Evolutionary conservation across 2,888 invertebrate genomes (phyloP).

Genomic region (Pachycephus smyrnensis): DNA sequence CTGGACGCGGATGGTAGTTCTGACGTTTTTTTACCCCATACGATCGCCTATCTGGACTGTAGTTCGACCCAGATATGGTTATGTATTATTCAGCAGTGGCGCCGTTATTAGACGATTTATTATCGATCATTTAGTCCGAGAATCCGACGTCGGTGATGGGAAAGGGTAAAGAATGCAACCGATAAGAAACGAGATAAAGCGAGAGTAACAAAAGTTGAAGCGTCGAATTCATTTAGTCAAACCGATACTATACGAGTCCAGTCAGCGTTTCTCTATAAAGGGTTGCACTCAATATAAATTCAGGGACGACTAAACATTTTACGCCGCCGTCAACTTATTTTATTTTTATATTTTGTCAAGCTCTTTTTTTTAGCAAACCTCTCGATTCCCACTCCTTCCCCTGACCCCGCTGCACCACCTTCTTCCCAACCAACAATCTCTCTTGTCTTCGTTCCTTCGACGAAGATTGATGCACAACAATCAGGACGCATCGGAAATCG

Average conservation of each 20-base stretch:
- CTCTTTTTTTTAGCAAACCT: no score
- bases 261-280: constrained; percentile 31
- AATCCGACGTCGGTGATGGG: constrained; percentile 13
- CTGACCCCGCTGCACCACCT: not conserved
- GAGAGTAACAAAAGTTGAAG: constrained; percentile 33
- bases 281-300: not conserved
- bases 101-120: constrained; percentile 38
- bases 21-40: no score
- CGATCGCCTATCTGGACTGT: no score
- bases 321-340: constrained; percentile 4
- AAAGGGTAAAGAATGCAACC: constrained; percentile 1
- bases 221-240: constrained; percentile 41
- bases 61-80: constrained; percentile 14
- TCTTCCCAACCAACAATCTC: no score
- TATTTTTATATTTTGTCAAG: no score
- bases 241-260: constrained; percentile 33
- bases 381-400: constrained; percentile 12
- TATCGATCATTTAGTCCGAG: constrained; percentile 32
- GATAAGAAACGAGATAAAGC: constrained; percentile 18
- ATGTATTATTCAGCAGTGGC: constrained; percentile 21
- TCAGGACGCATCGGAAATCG: constrained; percentile 42
- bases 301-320: constrained; percentile 24
- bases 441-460: constrained; percentile 22
- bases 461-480: constrained; percentile 48
- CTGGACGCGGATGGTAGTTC: no score